These are phyloP conservation scores for Nematolebias whitei DNA, from an alignment of 2,113 vertebrate genomes.

Conservation along the genomic window DNA sequence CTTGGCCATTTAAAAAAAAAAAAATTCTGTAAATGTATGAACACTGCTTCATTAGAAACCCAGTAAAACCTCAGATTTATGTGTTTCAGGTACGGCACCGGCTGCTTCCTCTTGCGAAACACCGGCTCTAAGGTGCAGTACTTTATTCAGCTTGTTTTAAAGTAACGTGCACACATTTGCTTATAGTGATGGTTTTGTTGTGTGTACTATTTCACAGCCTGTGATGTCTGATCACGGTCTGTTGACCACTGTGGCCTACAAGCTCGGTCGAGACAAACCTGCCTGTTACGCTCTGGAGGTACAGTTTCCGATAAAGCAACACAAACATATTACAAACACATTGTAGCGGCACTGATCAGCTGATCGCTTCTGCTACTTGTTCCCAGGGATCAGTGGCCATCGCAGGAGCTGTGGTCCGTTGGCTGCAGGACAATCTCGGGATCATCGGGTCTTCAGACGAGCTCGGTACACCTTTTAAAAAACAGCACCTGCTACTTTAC, in stretches of 20 bases:
- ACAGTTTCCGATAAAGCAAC: not conserved
- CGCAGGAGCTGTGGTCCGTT: conserved; percentile 93
- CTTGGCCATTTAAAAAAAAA: too few relatives aligned
- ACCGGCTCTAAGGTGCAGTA: conserved; percentile 87
- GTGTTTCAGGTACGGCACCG: conserved; percentile 88
- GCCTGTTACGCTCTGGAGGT: conserved; percentile 92
- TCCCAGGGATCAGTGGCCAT: conserved; percentile 95
- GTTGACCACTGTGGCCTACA: conserved; percentile 93
- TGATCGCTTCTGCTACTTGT: not conserved
- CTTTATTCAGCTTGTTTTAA: not conserved
- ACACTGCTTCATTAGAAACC: not conserved
- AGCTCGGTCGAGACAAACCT: conserved; percentile 88
- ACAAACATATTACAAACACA: not conserved
- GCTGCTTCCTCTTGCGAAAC: conserved; percentile 92
- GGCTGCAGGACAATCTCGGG: conserved; percentile 96
- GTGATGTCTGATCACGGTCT: conserved; percentile 95
- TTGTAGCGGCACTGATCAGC: not conserved
- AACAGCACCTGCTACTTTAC: too few relatives aligned
- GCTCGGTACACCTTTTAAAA: conserved; percentile 83
- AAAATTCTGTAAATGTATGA: not conserved
- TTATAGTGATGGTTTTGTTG: not conserved
- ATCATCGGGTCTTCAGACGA: conserved; percentile 88
- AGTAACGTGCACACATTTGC: too few relatives aligned
- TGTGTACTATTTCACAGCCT: conserved; percentile 70
- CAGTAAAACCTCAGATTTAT: not conserved